Percentiles rank a stretch among this genome's conserved stretches.
Evolutionary conservation across 2,113 vertebrate species (phyloP).

Genomic region (Cebus imitator): DNA sequence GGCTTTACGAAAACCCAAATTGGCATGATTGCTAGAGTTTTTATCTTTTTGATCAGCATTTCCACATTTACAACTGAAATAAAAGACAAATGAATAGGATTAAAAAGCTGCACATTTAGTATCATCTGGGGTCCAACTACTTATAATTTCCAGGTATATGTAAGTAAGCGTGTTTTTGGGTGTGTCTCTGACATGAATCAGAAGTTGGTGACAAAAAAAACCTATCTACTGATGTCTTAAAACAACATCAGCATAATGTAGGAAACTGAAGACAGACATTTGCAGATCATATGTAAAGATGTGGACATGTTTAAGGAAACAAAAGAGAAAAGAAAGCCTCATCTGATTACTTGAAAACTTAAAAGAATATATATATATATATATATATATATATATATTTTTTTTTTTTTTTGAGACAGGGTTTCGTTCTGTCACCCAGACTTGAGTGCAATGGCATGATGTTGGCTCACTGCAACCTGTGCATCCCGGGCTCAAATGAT

Average conservation of each 20-base stretch:
- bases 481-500: too few relatives aligned
- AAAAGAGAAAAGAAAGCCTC: background rate
- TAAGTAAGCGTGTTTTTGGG: background rate
- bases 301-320: background rate
- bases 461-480: too few relatives aligned
- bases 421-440: too few relatives aligned
- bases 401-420: too few relatives aligned
- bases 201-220: background rate
- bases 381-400: too few relatives aligned
- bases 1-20: background rate
- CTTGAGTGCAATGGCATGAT: too few relatives aligned
- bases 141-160: conserved; percentile 31
- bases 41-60: background rate
- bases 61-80: conserved; percentile 37
- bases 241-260: background rate
- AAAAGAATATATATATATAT: background rate
- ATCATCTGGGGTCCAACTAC: background rate
- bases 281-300: background rate
- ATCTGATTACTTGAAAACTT: background rate
- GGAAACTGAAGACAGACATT: background rate
- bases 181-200: background rate
- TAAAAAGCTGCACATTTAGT: conserved; percentile 8
- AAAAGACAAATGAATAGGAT: background rate
- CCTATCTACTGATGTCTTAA: background rate
- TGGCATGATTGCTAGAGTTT: background rate